Evolutionary conservation across 1,140 invertebrate genomes (phyloP).

Genomic region (Steinernema khuongi): DNA sequence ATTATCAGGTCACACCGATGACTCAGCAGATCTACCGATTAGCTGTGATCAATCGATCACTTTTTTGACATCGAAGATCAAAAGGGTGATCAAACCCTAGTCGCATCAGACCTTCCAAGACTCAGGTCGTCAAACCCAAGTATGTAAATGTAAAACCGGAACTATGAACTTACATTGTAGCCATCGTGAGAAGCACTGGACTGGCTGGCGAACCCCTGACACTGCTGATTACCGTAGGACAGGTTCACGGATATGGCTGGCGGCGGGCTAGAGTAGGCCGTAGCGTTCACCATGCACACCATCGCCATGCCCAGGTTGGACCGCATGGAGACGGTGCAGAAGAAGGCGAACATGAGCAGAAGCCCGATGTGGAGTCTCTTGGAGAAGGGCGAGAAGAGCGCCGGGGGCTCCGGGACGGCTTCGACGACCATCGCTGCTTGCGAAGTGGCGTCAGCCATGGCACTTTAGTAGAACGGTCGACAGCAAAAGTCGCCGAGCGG

Average conservation of each 20-base stretch:
- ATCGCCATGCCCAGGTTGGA: constrained; percentile 13
- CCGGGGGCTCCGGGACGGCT: not conserved
- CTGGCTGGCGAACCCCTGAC: not conserved
- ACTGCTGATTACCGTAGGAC: not conserved
- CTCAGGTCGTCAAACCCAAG: not conserved
- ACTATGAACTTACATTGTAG: not conserved
- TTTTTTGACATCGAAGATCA: too few relatives aligned
- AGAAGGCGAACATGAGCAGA: not conserved
- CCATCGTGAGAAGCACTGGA: not conserved
- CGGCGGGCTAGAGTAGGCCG: not conserved
- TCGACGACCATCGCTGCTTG: not conserved
- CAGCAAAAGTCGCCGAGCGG: too few relatives aligned
- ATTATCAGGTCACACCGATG: too few relatives aligned
- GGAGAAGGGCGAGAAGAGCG: constrained; percentile 8
- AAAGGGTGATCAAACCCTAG: too few relatives aligned
- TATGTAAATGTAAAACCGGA: not conserved
- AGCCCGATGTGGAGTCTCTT: constrained; percentile 4
- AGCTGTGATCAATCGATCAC: too few relatives aligned
- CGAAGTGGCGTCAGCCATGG: too few relatives aligned
- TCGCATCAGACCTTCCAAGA: too few relatives aligned
- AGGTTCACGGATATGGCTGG: not conserved
- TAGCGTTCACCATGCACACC: constrained; percentile 20
- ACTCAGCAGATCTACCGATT: too few relatives aligned
- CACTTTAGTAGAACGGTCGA: too few relatives aligned
- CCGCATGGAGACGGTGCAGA: constrained; percentile 10